Conservation (phyloP, 2,113 vertebrate genomes). For the Mola mola region DNA sequence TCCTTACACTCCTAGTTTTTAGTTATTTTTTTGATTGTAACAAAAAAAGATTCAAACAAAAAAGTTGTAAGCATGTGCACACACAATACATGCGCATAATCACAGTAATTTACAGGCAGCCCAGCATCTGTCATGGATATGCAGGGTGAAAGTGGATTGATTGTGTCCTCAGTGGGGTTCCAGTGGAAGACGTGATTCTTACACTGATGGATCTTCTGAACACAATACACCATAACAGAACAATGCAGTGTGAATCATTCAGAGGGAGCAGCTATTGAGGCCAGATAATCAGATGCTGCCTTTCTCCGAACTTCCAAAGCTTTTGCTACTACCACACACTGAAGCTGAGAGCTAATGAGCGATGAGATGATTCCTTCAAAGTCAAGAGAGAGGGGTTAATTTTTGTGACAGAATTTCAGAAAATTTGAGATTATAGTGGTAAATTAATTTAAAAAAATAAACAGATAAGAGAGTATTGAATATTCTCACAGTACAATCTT, state of each 20-base stretch:
- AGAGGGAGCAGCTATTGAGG: constrained; percentile 49
- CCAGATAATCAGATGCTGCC: constrained; percentile 47
- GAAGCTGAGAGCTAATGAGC: no score
- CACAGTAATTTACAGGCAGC: constrained; percentile 15
- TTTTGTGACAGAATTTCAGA: no score
- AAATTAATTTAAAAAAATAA: no score
- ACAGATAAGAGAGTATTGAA: no score
- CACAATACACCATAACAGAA: constrained; percentile 47
- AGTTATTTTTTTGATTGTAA: constrained; percentile 1
- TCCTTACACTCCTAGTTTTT: no score
- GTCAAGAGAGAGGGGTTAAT: no score
- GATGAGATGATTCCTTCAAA: no score
- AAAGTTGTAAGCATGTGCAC: background rate
- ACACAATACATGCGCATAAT: constrained; percentile 1
- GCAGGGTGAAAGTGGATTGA: constrained; percentile 61
- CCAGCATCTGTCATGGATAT: constrained; percentile 28
- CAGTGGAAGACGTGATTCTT: constrained; percentile 51
- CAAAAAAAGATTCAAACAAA: background rate
- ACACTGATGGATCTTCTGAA: constrained; percentile 42
- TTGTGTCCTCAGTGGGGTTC: constrained; percentile 45
- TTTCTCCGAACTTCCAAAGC: constrained; percentile 17
- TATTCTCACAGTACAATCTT: no score
- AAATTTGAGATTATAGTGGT: no score
- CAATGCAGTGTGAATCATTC: constrained; percentile 52
- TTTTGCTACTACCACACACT: no score